phyloP scores from a whole-genome alignment of 2,797 vertebrate genomes.

The Artibeus lituratus region DNA sequence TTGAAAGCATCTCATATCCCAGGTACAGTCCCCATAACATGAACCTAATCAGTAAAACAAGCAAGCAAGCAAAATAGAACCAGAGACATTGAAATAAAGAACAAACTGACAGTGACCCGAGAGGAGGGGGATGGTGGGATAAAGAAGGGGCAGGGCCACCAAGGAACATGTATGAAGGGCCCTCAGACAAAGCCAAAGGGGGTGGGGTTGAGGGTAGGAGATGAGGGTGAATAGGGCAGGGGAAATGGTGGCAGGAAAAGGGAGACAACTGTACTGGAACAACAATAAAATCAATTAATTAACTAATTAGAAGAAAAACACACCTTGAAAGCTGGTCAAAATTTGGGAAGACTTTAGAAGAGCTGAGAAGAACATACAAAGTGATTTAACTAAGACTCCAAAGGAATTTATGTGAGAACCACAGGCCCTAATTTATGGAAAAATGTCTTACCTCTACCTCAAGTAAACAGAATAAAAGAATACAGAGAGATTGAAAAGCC shows the following conservation, averaged over 20 bases:
- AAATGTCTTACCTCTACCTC: not conserved
- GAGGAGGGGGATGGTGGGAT: too few species aligned
- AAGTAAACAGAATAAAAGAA: not conserved
- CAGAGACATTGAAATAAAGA: too few species aligned
- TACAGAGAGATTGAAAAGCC: not conserved
- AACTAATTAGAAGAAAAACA: too few species aligned
- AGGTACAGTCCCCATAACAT: not conserved
- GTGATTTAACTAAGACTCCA: not conserved
- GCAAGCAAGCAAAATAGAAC: too few species aligned
- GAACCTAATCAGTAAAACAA: not conserved
- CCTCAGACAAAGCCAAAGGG: too few species aligned
- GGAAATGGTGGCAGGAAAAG: too few species aligned
- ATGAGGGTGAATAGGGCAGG: too few species aligned
- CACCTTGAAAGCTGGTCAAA: not conserved
- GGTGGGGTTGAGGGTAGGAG: too few species aligned
- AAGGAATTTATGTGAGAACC: not conserved
- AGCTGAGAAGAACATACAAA: not conserved
- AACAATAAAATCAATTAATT: too few species aligned
- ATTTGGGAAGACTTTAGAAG: not conserved
- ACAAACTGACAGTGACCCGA: too few species aligned
- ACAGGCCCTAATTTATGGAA: not conserved
- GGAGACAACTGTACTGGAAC: not conserved
- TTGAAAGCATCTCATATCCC: not conserved
- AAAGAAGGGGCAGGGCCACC: too few species aligned
- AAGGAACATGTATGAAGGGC: too few species aligned